Evolutionary conservation across 2,113 vertebrate genomes (phyloP).

Genomic region (Cryptotis parvus): DNA sequence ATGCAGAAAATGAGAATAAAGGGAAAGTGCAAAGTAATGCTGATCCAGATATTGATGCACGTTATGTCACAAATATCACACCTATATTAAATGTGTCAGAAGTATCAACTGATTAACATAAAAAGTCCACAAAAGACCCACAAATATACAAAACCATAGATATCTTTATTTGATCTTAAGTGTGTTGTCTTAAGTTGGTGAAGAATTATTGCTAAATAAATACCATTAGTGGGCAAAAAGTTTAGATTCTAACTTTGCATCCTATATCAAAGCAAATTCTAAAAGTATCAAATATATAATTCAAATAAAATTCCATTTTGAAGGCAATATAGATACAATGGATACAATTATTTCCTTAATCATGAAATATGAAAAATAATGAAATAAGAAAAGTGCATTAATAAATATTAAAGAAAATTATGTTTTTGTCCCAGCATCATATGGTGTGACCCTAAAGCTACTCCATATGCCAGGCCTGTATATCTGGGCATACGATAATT

Average conservation of each 20-base stretch:
- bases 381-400: background rate
- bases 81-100: background rate
- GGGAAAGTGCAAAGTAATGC: background rate
- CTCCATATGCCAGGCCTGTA: too few relatives aligned
- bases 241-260: background rate
- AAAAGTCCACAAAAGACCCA: background rate
- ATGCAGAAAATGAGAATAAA: background rate
- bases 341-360: background rate
- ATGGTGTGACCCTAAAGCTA: too few relatives aligned
- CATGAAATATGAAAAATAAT: too few relatives aligned
- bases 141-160: background rate
- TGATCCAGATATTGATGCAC: background rate
- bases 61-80: background rate
- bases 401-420: background rate
- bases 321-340: background rate
- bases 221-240: background rate
- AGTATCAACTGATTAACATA: background rate
- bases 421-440: background rate
- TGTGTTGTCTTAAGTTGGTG: background rate
- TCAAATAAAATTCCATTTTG: background rate
- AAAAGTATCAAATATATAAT: background rate
- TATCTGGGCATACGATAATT: too few relatives aligned
- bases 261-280: background rate
- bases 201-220: slow-evolving; percentile 1
- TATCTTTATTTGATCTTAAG: slow-evolving; percentile 23